phyloP scores from a whole-genome alignment of 2,888 invertebrate species.

The Beris chalybata region DNA sequence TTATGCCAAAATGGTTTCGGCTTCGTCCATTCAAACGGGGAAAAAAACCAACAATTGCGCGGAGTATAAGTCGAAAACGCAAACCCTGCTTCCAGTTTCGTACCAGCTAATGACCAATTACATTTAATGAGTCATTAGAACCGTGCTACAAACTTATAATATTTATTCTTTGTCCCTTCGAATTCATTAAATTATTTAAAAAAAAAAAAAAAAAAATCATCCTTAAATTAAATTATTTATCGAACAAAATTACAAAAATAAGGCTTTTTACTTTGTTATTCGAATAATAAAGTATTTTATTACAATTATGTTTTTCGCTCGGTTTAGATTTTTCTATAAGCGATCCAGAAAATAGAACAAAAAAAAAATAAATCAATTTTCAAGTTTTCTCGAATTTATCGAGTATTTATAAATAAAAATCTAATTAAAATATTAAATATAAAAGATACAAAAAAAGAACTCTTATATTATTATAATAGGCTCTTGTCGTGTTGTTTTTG shows the following conservation, averaged over 20 bases:
- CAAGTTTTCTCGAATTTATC: neutral
- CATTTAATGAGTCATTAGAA: no score
- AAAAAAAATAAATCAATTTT: neutral
- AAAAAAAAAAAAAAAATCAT: slow-evolving; percentile 3
- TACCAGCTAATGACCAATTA: no score
- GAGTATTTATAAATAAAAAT: neutral
- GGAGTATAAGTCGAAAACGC: no score
- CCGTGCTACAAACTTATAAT: slow-evolving; percentile 4
- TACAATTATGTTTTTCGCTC: neutral
- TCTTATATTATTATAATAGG: slow-evolving; percentile 2
- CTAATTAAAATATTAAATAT: neutral
- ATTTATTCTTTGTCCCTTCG: slow-evolving; percentile 16
- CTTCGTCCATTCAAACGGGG: no score
- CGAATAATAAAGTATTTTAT: no score
- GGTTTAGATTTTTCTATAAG: no score
- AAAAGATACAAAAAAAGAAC: slow-evolving; percentile 14
- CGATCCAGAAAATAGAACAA: no score
- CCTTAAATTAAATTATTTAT: slow-evolving; percentile 1
- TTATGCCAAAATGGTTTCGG: no score
- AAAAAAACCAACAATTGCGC: no score
- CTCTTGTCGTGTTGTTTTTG: slow-evolving; percentile 10
- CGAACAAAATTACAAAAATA: neutral
- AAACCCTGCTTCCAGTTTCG: no score
- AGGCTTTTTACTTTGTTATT: no score
- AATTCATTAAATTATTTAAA: slow-evolving; percentile 31